Percentiles rank a stretch among this genome's conserved stretches.
Conservation (phyloP, 2,888 invertebrate species). For the Drosophila bunnanda region DNA sequence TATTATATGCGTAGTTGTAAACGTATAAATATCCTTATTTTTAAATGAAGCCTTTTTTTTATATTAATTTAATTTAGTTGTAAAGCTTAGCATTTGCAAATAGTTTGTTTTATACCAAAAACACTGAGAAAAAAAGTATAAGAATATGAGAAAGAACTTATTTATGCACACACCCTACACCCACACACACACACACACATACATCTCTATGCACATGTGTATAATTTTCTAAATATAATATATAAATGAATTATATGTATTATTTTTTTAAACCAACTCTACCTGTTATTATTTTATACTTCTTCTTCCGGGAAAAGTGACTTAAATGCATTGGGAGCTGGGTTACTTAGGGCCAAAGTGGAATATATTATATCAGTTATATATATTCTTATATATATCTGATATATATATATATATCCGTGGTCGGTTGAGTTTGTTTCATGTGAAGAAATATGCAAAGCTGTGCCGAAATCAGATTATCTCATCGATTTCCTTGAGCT, state of each 20-base stretch:
- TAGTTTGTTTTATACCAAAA: conserved; percentile 77
- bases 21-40: conserved; percentile 36
- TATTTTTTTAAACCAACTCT: conserved; percentile 55
- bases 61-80: conserved; percentile 63
- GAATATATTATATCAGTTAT: not conserved
- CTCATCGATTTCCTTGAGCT: not conserved
- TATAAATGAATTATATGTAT: conserved; percentile 61
- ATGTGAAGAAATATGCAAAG: not conserved
- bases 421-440: not conserved
- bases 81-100: conserved; percentile 66
- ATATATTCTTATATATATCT: not conserved
- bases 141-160: conserved; percentile 44
- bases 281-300: conserved; percentile 35
- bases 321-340: not conserved
- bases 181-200: conserved; percentile 52
- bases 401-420: not conserved
- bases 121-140: conserved; percentile 40
- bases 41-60: conserved; percentile 33
- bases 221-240: conserved; percentile 54
- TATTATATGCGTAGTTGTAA: conserved; percentile 15
- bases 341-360: conserved; percentile 1
- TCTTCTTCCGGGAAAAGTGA: conserved; percentile 4
- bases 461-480: not conserved
- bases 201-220: conserved; percentile 60
- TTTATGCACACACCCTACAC: conserved; percentile 61